Evolutionary conservation across 2,113 vertebrate genomes (phyloP), one percentile per base, ranked within the genome.

Genomic region (Petroica traversi): DNA sequence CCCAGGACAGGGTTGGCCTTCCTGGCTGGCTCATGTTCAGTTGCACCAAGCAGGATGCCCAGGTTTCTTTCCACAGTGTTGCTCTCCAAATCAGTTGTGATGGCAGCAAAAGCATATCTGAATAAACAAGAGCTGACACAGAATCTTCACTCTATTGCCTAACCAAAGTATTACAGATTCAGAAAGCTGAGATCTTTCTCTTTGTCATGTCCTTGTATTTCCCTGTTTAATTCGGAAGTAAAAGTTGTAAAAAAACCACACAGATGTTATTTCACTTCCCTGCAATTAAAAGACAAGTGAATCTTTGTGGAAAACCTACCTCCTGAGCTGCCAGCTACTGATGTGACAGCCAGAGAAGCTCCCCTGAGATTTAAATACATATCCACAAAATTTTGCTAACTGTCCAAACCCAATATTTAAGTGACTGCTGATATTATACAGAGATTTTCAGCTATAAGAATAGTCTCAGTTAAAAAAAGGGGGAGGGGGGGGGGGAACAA

Each of bases 401-500:
- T 90, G 38, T 83, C 74, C 92, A 95, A 94, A 88, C 59, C 73
- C 26, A 67, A 34, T 1, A 9, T 71, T 88, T n/a, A 64, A 73
- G 29, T 43, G 26, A 8, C 46, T 89, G 55, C 51, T 93, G 54
- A 22, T 78, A 49, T 13, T 85, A 57, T 25, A 46, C n/a, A 48
- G 17, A 61, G 10, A 14, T 93, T 94, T 92, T 59, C 71, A 69
- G 17, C 75, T 69, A 23, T 40, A 57, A 59, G 41, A 80, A 83
- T 23, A 89, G 19, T 51, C 18, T 82, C 66, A 58, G 20, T 54
- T 76, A 14, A 25, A 57, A 74, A 84, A 19, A 5, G 8, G 23
- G 6, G 0, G 0, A 1, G 68, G 40, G 11, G 5, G 8, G 23
- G 6, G 0, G 0, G 1, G 68, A 46, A 12, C 36, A 58, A 58